A percentile compares a stretch with the other conserved stretches of the same genome.
Evolutionary conservation across 1,140 invertebrate species (phyloP).

Genomic region (Drosophila repleta): DNA sequence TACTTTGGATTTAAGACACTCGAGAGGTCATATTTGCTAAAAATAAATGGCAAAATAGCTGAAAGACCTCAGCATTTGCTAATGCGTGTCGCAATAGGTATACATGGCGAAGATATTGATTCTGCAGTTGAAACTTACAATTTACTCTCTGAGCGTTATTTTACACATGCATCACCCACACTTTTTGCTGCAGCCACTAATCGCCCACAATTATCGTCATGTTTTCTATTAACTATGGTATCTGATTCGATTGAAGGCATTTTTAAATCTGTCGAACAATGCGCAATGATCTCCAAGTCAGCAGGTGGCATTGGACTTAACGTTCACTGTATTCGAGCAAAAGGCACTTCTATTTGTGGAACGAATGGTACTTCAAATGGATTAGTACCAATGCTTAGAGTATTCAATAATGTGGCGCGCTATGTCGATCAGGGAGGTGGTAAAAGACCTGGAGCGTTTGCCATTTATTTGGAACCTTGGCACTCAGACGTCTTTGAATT

Average conservation of each 20-base stretch:
- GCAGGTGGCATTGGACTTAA: slow-evolving; percentile 99
- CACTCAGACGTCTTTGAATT: slow-evolving; percentile 99
- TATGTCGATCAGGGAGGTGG: slow-evolving; percentile 99
- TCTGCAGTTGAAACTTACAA: slow-evolving; percentile 98
- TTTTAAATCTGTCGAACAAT: slow-evolving; percentile 96
- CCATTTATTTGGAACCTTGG: slow-evolving; percentile 99
- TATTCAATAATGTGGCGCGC: slow-evolving; percentile 97
- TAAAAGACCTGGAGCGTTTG: slow-evolving; percentile 99
- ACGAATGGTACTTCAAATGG: slow-evolving; percentile 98
- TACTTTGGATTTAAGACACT: slow-evolving; percentile 99
- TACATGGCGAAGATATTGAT: slow-evolving; percentile 97
- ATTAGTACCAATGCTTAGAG: slow-evolving; percentile 97
- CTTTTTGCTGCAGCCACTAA: slow-evolving; percentile 97
- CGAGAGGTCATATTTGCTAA: slow-evolving; percentile 97
- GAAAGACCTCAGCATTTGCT: slow-evolving; percentile 99
- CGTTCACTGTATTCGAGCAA: slow-evolving; percentile 97
- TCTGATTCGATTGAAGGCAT: slow-evolving; percentile 99
- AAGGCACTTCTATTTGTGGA: slow-evolving; percentile 95
- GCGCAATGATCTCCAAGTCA: slow-evolving; percentile 98
- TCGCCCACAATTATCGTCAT: slow-evolving; percentile 96
- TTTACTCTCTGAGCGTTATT: slow-evolving; percentile 96
- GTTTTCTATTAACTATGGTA: slow-evolving; percentile 97
- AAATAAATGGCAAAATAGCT: slow-evolving; percentile 96
- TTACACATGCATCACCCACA: slow-evolving; percentile 99
- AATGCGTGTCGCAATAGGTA: slow-evolving; percentile 98